A percentile compares a stretch with the other conserved stretches of the same genome.
These are phyloP conservation scores for Mormyrus hasselquistii DNA, from an alignment of 2,797 vertebrate species.

Conservation along the genomic window DNA sequence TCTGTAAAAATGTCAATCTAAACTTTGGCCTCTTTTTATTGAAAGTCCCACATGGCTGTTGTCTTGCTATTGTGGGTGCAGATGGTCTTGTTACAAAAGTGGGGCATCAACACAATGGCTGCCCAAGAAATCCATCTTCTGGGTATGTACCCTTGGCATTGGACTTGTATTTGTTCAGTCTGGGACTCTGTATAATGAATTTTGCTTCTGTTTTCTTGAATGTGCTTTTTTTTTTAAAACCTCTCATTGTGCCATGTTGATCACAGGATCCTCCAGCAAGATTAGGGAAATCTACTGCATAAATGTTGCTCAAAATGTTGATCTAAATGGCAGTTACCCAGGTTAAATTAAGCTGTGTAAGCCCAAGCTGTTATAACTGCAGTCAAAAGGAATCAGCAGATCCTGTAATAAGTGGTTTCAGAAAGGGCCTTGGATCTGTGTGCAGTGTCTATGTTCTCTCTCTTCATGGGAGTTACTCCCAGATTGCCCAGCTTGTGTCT, in stretches of 20 bases:
- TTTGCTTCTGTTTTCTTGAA: neutral
- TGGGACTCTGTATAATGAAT: neutral
- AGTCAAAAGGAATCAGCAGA: neutral
- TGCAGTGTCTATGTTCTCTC: neutral
- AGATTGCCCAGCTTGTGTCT: neutral
- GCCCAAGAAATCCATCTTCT: neutral
- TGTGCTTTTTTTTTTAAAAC: neutral
- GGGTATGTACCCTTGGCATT: neutral
- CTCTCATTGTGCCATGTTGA: neutral
- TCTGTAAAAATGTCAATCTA: neutral
- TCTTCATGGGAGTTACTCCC: neutral
- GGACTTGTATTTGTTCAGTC: neutral
- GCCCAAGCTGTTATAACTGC: neutral
- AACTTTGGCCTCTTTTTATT: neutral
- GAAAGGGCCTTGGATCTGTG: neutral
- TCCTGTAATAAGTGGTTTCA: neutral
- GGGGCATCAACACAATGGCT: neutral
- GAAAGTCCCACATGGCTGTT: neutral
- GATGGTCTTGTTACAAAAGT: neutral
- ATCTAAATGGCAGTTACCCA: neutral
- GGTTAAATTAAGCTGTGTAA: neutral
- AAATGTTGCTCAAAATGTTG: neutral
- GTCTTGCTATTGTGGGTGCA: neutral
- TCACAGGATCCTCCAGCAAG: neutral
- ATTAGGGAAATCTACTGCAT: neutral